A percentile compares a stretch with the other conserved stretches of the same genome.
Evolutionary conservation across 64 coral and sea anemone species (phyloP).

Genomic region (Stylophora pistillata): DNA sequence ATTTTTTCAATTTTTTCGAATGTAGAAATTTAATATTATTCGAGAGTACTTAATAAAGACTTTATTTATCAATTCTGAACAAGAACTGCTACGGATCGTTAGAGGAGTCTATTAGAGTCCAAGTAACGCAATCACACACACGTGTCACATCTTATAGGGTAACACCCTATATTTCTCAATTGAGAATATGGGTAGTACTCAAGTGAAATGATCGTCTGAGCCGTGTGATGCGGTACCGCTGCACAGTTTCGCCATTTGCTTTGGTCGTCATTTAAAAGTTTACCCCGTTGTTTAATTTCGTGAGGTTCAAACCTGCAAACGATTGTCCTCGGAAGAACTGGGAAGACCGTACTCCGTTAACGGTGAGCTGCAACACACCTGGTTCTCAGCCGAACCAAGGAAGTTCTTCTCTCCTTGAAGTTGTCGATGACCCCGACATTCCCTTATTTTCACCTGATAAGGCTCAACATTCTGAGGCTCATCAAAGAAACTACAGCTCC

Average conservation of each 20-base stretch:
- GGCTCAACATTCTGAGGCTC: too few relatives aligned
- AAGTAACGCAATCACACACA: too few relatives aligned
- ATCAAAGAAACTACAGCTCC: slow-evolving; percentile 22
- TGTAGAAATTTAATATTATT: too few relatives aligned
- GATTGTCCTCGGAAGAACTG: too few relatives aligned
- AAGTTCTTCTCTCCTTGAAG: neutral
- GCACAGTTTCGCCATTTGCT: neutral
- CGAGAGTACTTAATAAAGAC: too few relatives aligned
- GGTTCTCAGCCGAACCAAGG: slow-evolving; percentile 1
- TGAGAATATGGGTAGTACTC: too few relatives aligned
- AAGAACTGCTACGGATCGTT: too few relatives aligned
- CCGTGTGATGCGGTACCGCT: neutral
- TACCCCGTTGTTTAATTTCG: neutral
- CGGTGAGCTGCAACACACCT: neutral
- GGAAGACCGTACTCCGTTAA: slow-evolving; percentile 33
- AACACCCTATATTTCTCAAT: slow-evolving; percentile 5
- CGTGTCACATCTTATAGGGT: neutral
- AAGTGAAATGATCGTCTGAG: too few relatives aligned
- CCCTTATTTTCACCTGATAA: neutral
- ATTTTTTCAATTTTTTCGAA: too few relatives aligned
- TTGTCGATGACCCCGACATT: neutral
- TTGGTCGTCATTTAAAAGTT: neutral
- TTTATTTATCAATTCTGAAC: too few relatives aligned
- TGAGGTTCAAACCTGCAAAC: slow-evolving; percentile 12
- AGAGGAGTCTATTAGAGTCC: too few relatives aligned